A percentile compares a stretch with the other conserved stretches of the same genome.
Conservation (phyloP, 2,888 invertebrate species). For the Quadroppia sp. region DNA sequence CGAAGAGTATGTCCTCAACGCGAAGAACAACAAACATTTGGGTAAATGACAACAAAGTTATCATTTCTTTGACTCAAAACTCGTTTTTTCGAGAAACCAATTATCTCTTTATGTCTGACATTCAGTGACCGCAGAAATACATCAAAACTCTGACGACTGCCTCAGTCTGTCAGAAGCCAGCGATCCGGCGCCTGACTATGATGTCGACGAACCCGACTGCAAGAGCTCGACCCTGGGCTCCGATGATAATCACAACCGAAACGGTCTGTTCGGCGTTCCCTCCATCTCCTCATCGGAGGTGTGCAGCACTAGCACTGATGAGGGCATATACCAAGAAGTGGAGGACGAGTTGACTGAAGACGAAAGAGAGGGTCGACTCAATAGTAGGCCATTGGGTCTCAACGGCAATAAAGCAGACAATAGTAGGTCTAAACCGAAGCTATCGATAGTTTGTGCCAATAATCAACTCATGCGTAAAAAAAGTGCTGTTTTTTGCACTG, state of each 20-base stretch:
- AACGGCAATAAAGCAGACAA: background rate
- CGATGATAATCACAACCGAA: slow-evolving; percentile 35
- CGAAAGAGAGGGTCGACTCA: slow-evolving; percentile 31
- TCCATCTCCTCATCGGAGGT: slow-evolving; percentile 43
- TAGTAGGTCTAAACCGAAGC: too few relatives aligned
- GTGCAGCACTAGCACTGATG: slow-evolving; percentile 47
- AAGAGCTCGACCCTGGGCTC: slow-evolving; percentile 65
- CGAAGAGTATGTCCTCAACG: slow-evolving; percentile 22
- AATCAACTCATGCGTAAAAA: slow-evolving; percentile 28
- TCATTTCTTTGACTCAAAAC: slow-evolving; percentile 13
- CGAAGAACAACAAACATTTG: slow-evolving; percentile 43
- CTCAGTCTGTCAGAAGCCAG: slow-evolving; percentile 48
- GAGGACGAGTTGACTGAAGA: slow-evolving; percentile 42
- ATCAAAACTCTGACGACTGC: slow-evolving; percentile 48
- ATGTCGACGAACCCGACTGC: slow-evolving; percentile 59
- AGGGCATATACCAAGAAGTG: slow-evolving; percentile 48
- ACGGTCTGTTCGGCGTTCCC: slow-evolving; percentile 5
- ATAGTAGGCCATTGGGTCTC: slow-evolving; percentile 21
- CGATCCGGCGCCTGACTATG: slow-evolving; percentile 61
- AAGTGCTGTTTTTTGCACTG: background rate
- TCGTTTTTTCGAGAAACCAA: background rate
- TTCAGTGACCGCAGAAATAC: slow-evolving; percentile 49
- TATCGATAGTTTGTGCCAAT: slow-evolving; percentile 21
- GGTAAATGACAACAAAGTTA: slow-evolving; percentile 42
- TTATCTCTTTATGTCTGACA: slow-evolving; percentile 8